Evolutionary conservation across 2,113 vertebrate species (phyloP).

Genomic region (Equus quagga): DNA sequence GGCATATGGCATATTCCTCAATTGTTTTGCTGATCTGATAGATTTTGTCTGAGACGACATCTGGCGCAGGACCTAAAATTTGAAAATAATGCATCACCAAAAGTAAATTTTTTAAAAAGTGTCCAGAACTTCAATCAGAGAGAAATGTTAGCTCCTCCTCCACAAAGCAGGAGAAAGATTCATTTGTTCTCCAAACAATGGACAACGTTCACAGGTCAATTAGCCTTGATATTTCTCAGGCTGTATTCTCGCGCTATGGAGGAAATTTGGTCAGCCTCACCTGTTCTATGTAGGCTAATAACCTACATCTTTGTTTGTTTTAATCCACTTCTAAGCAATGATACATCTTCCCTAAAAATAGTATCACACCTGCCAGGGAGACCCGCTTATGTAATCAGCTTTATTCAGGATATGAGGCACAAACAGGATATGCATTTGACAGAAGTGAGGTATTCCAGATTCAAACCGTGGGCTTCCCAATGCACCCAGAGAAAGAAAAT

Average conservation of each 20-base stretch:
- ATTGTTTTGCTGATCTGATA: constrained; percentile 98
- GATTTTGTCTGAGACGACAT: constrained; percentile 96
- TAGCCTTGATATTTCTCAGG: neutral
- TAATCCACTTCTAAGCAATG: constrained; percentile 60
- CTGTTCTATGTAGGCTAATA: constrained; percentile 4
- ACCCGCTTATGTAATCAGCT: constrained; percentile 74
- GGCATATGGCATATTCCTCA: constrained; percentile 97
- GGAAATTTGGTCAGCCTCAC: constrained; percentile 37
- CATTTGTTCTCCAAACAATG: neutral
- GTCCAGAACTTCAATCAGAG: neutral
- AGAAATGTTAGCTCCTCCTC: neutral
- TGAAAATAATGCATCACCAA: neutral
- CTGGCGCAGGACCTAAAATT: constrained; percentile 94
- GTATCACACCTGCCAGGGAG: constrained; percentile 70
- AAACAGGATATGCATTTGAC: constrained; percentile 68
- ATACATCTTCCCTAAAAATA: constrained; percentile 73
- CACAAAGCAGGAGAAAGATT: neutral
- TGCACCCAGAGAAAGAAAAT: neutral
- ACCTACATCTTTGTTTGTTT: constrained; percentile 61
- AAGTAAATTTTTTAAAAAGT: neutral
- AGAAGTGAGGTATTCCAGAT: constrained; percentile 66
- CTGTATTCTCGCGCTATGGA: neutral
- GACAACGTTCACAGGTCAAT: neutral
- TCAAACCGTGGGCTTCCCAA: constrained; percentile 43
- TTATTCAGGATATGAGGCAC: constrained; percentile 72